A percentile compares a stretch with the other conserved stretches of the same genome.
Evolutionary conservation across 2,113 vertebrate species (phyloP).

Genomic region (Gila orcuttii): DNA sequence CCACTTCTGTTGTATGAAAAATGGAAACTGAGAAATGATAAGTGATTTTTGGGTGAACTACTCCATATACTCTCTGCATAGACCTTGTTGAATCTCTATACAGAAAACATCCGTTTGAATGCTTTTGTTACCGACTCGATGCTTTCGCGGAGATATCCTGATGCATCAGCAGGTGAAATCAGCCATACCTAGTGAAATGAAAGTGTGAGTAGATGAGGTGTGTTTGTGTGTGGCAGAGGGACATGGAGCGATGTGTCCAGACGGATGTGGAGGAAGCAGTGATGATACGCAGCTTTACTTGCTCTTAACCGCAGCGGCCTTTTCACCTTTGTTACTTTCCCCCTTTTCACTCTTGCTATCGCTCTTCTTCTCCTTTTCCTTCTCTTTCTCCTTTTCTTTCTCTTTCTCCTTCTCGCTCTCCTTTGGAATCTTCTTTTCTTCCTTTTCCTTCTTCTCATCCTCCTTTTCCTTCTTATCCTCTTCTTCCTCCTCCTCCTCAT

Average conservation of each 20-base stretch:
- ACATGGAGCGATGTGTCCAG: slow-evolving; percentile 37
- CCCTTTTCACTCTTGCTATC: slow-evolving; percentile 63
- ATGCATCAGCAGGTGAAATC: neutral
- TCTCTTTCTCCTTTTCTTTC: neutral
- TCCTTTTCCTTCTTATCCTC: slow-evolving; percentile 42
- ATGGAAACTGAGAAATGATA: neutral
- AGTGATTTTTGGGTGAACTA: neutral
- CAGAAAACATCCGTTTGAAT: neutral
- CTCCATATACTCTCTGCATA: neutral
- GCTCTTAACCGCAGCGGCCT: slow-evolving; percentile 67
- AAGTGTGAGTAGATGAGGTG: slow-evolving; percentile 8
- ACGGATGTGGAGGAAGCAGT: slow-evolving; percentile 36
- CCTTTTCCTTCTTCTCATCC: slow-evolving; percentile 30
- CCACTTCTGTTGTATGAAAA: neutral
- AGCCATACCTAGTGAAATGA: slow-evolving; percentile 2
- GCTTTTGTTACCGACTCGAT: neutral
- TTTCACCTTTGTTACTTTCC: slow-evolving; percentile 66
- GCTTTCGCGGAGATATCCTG: neutral
- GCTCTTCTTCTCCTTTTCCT: slow-evolving; percentile 42
- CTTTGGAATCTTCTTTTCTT: slow-evolving; percentile 48
- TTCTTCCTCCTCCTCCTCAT: slow-evolving; percentile 45
- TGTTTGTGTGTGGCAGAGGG: slow-evolving; percentile 48
- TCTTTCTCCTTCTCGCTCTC: slow-evolving; percentile 60
- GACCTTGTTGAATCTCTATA: neutral
- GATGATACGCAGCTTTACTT: slow-evolving; percentile 73